Evolutionary conservation across 2,888 invertebrate species (phyloP), one percentile per base, ranked within the genome.

Genomic region (Nebria salina): DNA sequence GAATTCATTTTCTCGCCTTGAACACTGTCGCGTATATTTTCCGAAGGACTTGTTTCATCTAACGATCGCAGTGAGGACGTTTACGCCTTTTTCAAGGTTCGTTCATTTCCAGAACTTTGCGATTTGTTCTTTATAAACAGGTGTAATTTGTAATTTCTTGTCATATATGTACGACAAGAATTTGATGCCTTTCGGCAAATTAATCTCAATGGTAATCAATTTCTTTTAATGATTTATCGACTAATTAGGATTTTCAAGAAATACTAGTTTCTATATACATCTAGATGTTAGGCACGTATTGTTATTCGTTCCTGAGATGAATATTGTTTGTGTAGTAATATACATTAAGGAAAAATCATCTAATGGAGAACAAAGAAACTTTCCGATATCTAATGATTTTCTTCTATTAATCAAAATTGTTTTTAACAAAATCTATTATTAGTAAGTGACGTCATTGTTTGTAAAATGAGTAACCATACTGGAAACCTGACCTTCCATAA

Each of bases 1-100:
- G 66, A 66, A 66, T 66, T 34, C 20, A 70, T 70, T 70, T 70
- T 70, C 26, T 70, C 70, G 26, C 70, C 70, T 70, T 70, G 70
- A 70, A 70, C 25, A 20, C n/a, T 34, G 26, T 70, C 25, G n/a
- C 70, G 70, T 26, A 34, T 70, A 25, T 70, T 26, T 70, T 70
- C n/a, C 25, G 70, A 70, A 70, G 70, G 70, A 70, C 70, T 70
- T 70, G 66, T 66, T 8, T 25, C 4, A 54, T 11, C 70, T 34
- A 70, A 70, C 66, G 15, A 66, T 25, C 54, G 7, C 54, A 54
- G 7, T 54, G 54, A 54, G 54, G 54, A 54, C 54, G 13, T 8
- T 54, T 6, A 54, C 70, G 34, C 34, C 70, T 70, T 13, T 70
- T 25, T 70, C 70, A 70, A 70, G 70, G 70, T 70, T 34, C 7